Base-by-base conservation (phyloP, 2,797 vertebrate genomes). In the Bradypodion ventrale region DNA sequence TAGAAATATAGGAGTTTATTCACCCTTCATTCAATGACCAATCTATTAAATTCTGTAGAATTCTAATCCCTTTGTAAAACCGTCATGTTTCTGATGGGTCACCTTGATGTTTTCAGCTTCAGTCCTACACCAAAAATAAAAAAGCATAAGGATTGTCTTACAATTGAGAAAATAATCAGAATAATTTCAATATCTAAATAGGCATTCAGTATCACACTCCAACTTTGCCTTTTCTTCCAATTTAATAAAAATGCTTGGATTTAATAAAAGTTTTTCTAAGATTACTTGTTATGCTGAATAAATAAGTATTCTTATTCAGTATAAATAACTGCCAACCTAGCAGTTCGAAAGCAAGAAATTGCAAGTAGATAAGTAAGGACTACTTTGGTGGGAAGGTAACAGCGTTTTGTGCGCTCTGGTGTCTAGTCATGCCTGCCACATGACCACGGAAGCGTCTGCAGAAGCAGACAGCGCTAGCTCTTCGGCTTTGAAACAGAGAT, bases 41-140 rank as follows among this genome's bases (percentile, higher is more conserved):
- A 21, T 44, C 16, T 52, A 44, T 42, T 77, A 37, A 0, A 0
- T 44, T 75, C 85, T 86, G 46, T 73, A 56, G 63, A 75, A 65
- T n/a, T 32, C 5, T 56, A n/a, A 42, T 19, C 0, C 15, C 0
- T 13, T n/a, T 52, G 0, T 62, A 42, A 62, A 75, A 80, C 2
- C n/a, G 83, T 68, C 23, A 0, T 0, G 42, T 13, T 65, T 63
- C 27, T 40, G 4, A 13, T 32, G 0, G 0, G 75, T 0, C 1
- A 7, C 70, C 32, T 25, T 37, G 78, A 80, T 35, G 77, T 40
- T 83, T 85, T 92, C 85, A 89, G 68, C 85, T 78, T 93, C 85
- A 90, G 44, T 87, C 86, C 93, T 95, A 85, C 77, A 89, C 6
- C 75, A 68, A 88, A 82, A 70, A 72, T 0, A 44, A 60, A 77